A percentile compares a stretch with the other conserved stretches of the same genome.
These are phyloP conservation scores for Pontoporia blainvillei DNA, from an alignment of 2,113 vertebrate species.

Conservation along the genomic window DNA sequence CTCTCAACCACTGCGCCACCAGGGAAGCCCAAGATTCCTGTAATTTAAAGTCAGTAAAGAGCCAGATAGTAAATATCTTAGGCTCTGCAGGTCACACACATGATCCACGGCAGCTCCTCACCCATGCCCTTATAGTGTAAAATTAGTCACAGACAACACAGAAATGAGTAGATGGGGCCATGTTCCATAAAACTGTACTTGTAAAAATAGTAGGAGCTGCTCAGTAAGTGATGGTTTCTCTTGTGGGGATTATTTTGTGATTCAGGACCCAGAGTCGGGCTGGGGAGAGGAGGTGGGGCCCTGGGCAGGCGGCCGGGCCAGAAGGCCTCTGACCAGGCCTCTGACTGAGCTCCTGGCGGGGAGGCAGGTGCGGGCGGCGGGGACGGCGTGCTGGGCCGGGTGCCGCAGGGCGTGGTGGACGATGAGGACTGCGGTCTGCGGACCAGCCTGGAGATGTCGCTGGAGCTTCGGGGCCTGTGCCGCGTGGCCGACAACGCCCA, in stretches of 20 bases:
- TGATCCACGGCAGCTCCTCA: neutral
- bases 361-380: conserved; percentile 39
- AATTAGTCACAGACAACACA: neutral
- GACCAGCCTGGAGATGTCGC: conserved; percentile 80
- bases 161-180: accelerated
- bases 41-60: neutral
- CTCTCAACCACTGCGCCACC: no score
- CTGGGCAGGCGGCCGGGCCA: accelerated
- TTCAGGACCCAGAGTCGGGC: neutral
- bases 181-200: neutral
- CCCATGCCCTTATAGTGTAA: neutral
- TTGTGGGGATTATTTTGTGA: neutral
- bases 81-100: neutral
- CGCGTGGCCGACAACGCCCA: conserved; percentile 89
- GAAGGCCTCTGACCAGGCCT: neutral
- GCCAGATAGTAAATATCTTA: neutral
- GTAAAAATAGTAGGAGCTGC: neutral
- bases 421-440: conserved; percentile 89
- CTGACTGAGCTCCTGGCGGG: accelerated
- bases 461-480: conserved; percentile 87
- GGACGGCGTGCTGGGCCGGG: conserved; percentile 88
- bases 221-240: accelerated
- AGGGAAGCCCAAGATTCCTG: no score
- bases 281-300: accelerated
- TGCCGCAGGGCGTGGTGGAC: conserved; percentile 93